These are phyloP conservation scores for Apamea monoglypha DNA, from an alignment of 2,888 invertebrate species.

Conservation along the genomic window DNA sequence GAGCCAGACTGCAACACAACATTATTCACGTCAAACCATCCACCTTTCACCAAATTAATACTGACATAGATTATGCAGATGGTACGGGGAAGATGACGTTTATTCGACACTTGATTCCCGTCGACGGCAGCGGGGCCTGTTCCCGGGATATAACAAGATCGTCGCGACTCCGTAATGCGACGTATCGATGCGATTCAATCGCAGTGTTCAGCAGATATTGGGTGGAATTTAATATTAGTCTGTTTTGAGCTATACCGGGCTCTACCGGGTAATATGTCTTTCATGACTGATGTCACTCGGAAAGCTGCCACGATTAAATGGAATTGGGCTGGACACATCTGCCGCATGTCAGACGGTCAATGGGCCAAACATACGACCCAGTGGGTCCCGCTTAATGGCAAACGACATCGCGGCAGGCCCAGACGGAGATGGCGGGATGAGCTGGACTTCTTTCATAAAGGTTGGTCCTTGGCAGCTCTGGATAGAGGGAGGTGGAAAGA, in stretches of 20 bases:
- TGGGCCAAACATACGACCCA: too few relatives aligned
- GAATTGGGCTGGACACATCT: too few relatives aligned
- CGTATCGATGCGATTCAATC: conserved; percentile 46
- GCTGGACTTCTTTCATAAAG: too few relatives aligned
- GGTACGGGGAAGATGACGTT: conserved; percentile 60
- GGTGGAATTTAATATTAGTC: conserved; percentile 3
- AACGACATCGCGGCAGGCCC: too few relatives aligned
- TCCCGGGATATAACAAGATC: conserved; percentile 57
- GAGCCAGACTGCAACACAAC: conserved; percentile 7
- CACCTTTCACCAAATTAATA: conserved; percentile 50
- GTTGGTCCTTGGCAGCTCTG: too few relatives aligned
- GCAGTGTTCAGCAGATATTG: conserved; percentile 19
- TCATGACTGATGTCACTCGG: too few relatives aligned
- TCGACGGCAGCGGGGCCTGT: conserved; percentile 32
- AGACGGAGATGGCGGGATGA: too few relatives aligned
- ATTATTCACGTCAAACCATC: conserved; percentile 28
- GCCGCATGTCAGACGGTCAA: too few relatives aligned
- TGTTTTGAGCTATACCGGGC: neutral
- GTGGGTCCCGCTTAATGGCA: too few relatives aligned
- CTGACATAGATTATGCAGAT: conserved; percentile 62
- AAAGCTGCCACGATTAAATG: too few relatives aligned
- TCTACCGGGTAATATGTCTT: neutral
- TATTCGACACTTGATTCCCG: conserved; percentile 65
- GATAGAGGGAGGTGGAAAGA: too few relatives aligned
- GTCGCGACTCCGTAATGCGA: conserved; percentile 50